Base-by-base conservation (phyloP, 2,113 vertebrate species). In the Crotalus viridis region DNA sequence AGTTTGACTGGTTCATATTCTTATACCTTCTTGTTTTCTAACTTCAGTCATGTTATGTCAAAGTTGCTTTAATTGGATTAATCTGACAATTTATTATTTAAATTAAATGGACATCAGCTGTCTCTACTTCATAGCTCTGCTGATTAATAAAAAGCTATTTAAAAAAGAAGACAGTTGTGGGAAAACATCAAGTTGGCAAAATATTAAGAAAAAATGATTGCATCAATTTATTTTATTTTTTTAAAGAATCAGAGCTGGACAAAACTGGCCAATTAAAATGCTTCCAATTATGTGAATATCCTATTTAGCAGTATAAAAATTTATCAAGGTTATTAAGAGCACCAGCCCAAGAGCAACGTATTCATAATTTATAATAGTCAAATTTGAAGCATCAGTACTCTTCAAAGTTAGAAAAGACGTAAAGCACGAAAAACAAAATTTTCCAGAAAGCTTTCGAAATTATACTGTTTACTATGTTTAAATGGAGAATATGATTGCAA, bases 111-210 rank as follows among this genome's bases (percentile, higher is more conserved):
- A 88, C 90, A 92, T 89, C 51, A 91, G 8, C 52, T 8, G 64
- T 87, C 56, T 90, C 54, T 57, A 59, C 94, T 93, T 85, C 91
- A 93, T 91, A 91, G 1, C n/a, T 90, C 9, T 91, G 90, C 15
- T 89, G 10, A n/a, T 94, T 13, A 92, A 91, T 93, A 94, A 59
- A 0, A 90, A 54, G 24, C 56, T 0, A 64, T 94, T 64, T 46
- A 93, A 92, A 90, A 81, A 15, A 95, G 26, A 15, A 93, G 17
- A 12, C 28, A 54, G 43, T 59, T 93, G 19, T 0, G 4, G 64
- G 39, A 2, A 26, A 56, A 90, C 89, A 54, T 91, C n/a, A 91
- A 88, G 2, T 46, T 59, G 88, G 5, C 2, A 92, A 90, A 93
- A 43, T 61, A 59, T 19, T 48, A 89, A 89, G 52, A 28, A 56